Conservation (phyloP, 2,888 invertebrate genomes). For the Noctua pronuba region DNA sequence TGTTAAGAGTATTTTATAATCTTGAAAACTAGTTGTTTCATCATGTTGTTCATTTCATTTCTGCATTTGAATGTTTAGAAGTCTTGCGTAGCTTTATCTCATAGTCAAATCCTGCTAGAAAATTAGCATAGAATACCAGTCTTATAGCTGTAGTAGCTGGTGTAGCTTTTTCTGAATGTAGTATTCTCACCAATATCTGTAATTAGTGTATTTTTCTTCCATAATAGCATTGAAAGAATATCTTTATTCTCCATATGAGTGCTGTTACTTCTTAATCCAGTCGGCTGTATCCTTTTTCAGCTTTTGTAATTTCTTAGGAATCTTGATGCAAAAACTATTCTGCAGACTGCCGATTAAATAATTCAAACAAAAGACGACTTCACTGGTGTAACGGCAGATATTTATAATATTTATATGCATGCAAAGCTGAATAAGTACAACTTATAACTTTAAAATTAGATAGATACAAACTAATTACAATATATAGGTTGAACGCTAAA, state of each 20-base stretch:
- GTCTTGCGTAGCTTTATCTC: background rate
- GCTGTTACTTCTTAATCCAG: background rate
- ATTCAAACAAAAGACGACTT: background rate
- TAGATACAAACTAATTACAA: background rate
- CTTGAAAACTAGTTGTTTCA: background rate
- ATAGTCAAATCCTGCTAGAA: background rate
- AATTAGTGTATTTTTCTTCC: background rate
- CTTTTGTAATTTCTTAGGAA: no score
- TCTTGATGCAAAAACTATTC: background rate
- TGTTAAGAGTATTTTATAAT: background rate
- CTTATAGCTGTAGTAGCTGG: background rate
- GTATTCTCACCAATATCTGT: background rate
- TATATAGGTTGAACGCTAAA: background rate
- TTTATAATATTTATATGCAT: background rate
- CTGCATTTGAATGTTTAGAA: background rate
- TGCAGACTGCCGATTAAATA: background rate
- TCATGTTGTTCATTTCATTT: no score
- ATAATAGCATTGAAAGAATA: background rate
- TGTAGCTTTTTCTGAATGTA: background rate
- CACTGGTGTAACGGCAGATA: background rate
- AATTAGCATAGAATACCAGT: background rate
- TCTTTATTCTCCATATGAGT: background rate
- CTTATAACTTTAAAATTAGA: background rate
- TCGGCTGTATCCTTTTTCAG: no score
- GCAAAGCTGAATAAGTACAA: background rate